These are phyloP conservation scores for Hippocampus zosterae DNA, from an alignment of 2,113 vertebrate species.

Conservation along the genomic window DNA sequence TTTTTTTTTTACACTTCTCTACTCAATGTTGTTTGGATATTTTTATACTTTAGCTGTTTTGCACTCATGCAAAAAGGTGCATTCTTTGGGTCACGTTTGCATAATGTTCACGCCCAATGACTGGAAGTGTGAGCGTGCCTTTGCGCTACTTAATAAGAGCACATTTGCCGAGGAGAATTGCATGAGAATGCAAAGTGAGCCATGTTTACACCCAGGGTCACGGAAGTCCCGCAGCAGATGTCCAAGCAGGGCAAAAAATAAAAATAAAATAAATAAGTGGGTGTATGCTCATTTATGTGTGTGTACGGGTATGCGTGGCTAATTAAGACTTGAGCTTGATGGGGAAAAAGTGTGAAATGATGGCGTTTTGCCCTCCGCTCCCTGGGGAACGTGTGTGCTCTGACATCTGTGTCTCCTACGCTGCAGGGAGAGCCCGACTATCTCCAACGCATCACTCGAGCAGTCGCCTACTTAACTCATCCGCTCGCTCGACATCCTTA, in stretches of 20 bases:
- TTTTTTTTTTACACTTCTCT: too few species aligned
- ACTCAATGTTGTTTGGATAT: too few species aligned
- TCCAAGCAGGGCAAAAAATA: conserved; percentile 39
- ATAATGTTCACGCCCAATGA: neutral
- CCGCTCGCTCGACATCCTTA: neutral
- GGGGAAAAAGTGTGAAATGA: conserved; percentile 30
- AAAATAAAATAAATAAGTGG: conserved; percentile 7
- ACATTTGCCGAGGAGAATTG: conserved; percentile 10
- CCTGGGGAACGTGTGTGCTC: conserved; percentile 61
- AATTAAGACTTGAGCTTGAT: conserved; percentile 14
- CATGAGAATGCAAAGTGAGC: conserved; percentile 5
- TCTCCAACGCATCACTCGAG: conserved; percentile 30
- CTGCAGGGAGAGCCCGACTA: conserved; percentile 53
- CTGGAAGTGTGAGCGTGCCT: neutral
- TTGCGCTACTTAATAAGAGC: conserved; percentile 7
- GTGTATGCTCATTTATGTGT: neutral
- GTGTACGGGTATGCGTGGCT: neutral
- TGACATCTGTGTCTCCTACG: conserved; percentile 69
- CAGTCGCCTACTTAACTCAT: conserved; percentile 18
- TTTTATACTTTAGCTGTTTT: neutral
- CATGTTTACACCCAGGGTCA: conserved; percentile 49
- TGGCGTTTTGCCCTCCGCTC: conserved; percentile 45
- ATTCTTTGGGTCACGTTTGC: conserved; percentile 1
- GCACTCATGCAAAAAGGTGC: neutral
- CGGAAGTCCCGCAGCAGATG: conserved; percentile 57